phyloP scores from a whole-genome alignment of 2,113 vertebrate species.

The Oreochromis spilurus region DNA sequence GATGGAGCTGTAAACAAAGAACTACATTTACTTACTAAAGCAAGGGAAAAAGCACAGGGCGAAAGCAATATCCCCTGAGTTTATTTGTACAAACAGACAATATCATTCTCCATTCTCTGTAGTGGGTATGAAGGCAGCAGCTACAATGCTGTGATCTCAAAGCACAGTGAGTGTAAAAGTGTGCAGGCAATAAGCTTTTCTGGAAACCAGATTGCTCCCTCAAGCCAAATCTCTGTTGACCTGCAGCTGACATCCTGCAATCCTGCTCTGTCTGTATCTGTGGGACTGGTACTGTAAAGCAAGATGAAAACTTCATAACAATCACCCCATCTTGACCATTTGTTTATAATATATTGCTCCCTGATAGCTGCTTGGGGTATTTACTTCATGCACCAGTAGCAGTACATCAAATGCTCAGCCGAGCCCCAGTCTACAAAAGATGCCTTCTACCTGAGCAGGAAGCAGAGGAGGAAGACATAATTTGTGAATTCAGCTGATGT shows the following conservation, averaged over 20 bases:
- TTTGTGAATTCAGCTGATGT: constrained; percentile 16
- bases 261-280: background rate
- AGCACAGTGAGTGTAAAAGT: background rate
- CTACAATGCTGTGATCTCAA: background rate
- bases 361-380: background rate
- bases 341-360: constrained; percentile 34
- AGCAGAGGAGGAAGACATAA: background rate
- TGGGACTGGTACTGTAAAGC: background rate
- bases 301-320: constrained; percentile 24
- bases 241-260: constrained; percentile 31
- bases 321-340: constrained; percentile 19
- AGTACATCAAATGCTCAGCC: constrained; percentile 16
- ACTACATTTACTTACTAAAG: constrained; percentile 10
- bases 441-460: background rate
- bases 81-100: constrained; percentile 38
- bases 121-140: background rate
- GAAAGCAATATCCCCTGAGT: constrained; percentile 16
- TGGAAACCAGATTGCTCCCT: constrained; percentile 33
- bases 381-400: constrained; percentile 7
- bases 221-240: constrained; percentile 35
- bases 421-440: background rate
- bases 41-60: background rate
- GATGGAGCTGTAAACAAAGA: constrained; percentile 14
- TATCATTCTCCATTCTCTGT: background rate
- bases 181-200: constrained; percentile 12